Conservation (phyloP, 2,797 vertebrate species). For the Hipposideros larvatus region DNA sequence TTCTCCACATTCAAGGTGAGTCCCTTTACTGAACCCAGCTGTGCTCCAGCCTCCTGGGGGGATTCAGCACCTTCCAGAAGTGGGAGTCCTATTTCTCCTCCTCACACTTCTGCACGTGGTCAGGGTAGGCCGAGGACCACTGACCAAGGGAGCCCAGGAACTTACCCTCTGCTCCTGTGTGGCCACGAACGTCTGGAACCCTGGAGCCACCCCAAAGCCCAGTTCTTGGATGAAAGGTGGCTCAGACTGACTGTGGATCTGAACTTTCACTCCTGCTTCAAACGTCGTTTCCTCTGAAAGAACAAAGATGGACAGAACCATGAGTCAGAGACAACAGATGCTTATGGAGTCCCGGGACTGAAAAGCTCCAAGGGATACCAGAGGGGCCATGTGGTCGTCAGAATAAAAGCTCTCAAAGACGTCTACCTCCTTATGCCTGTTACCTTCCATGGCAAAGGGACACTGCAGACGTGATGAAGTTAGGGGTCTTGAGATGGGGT, state of each 20-base stretch:
- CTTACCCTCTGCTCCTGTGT: slow-evolving; percentile 99
- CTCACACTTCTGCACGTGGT: neutral
- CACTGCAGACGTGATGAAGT: too few relatives aligned
- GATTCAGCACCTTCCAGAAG: neutral
- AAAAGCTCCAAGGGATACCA: neutral
- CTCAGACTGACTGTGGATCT: slow-evolving; percentile 99
- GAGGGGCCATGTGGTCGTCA: neutral
- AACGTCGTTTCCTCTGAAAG: slow-evolving; percentile 97
- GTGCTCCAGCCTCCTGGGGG: neutral
- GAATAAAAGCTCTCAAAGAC: neutral
- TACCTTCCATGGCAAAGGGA: neutral
- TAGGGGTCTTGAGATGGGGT: neutral
- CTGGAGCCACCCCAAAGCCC: slow-evolving; percentile 98
- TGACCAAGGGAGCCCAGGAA: neutral
- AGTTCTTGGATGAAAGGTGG: slow-evolving; percentile 98
- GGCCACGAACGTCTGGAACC: slow-evolving; percentile 99
- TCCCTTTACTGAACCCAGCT: neutral
- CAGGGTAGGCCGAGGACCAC: neutral
- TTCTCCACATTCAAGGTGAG: neutral
- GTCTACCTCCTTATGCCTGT: neutral
- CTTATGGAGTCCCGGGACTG: neutral
- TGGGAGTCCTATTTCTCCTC: neutral
- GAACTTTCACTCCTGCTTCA: slow-evolving; percentile 98
- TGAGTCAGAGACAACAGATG: neutral
- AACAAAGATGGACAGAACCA: slow-evolving; percentile 70